Conservation (phyloP, 2,797 vertebrate species). For the Lacerta agilis region DNA sequence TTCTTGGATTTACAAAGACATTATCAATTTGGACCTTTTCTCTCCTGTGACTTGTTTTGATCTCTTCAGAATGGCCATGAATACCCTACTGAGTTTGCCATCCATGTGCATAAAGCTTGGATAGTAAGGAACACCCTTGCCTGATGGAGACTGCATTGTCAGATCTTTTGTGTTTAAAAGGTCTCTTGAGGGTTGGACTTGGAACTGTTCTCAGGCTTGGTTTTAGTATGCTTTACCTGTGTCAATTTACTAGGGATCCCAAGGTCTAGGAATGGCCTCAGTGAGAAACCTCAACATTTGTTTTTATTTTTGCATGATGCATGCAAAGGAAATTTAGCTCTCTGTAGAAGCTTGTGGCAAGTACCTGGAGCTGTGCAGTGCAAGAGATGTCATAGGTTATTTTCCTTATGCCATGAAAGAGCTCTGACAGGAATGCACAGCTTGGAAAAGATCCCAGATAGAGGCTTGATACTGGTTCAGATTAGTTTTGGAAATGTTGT, state of each 20-base stretch:
- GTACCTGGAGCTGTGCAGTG: background rate
- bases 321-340: background rate
- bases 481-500: background rate
- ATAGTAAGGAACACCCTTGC: background rate
- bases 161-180: background rate
- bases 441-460: background rate
- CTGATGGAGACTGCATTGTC: background rate
- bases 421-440: background rate
- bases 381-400: background rate
- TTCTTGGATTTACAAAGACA: background rate
- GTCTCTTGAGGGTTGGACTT: background rate
- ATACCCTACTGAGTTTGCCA: background rate
- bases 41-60: background rate
- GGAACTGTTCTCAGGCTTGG: background rate
- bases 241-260: background rate
- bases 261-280: background rate
- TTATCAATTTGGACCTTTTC: background rate
- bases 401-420: background rate
- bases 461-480: background rate
- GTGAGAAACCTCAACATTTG: background rate
- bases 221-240: background rate
- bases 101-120: background rate
- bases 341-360: background rate
- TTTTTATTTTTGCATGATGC: background rate
- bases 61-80: background rate